phyloP scores from a whole-genome alignment of 2,797 vertebrate species.

The Darevskia nairensis region DNA sequence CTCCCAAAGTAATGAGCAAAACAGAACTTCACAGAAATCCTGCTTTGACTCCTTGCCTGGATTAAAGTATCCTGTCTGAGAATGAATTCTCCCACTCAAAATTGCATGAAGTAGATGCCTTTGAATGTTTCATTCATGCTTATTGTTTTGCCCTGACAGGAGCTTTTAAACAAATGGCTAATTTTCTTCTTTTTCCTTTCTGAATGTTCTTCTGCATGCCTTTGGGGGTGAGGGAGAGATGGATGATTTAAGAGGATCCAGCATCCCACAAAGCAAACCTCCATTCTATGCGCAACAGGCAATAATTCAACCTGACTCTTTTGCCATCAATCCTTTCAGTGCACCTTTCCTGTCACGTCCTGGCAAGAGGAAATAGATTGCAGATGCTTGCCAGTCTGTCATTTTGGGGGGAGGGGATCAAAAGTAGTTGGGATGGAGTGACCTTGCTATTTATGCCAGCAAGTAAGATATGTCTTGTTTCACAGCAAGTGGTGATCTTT shows the following conservation, averaged over 20 bases:
- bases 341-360: constrained; percentile 51
- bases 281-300: constrained; percentile 17
- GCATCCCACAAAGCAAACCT: constrained; percentile 61
- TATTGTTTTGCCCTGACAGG: not conserved
- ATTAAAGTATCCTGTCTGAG: not conserved
- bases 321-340: constrained; percentile 50
- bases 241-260: constrained; percentile 54
- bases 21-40: not conserved
- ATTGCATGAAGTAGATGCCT: constrained; percentile 29
- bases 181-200: not conserved
- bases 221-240: constrained; percentile 46
- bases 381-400: constrained; percentile 33
- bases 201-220: constrained; percentile 53
- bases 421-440: constrained; percentile 1
- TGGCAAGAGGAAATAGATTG: constrained; percentile 40
- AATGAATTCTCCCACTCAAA: constrained; percentile 18
- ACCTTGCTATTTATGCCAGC: constrained; percentile 46
- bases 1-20: not conserved
- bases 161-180: constrained; percentile 44
- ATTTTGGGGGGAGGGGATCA: constrained; percentile 32
- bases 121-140: constrained; percentile 26
- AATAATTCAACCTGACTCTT: constrained; percentile 51
- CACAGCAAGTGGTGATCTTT: constrained; percentile 13
- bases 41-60: not conserved
- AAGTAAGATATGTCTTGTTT: constrained; percentile 22